Evolutionary conservation across 2,113 vertebrate species (phyloP).

Genomic region (Cinclus cinclus): DNA sequence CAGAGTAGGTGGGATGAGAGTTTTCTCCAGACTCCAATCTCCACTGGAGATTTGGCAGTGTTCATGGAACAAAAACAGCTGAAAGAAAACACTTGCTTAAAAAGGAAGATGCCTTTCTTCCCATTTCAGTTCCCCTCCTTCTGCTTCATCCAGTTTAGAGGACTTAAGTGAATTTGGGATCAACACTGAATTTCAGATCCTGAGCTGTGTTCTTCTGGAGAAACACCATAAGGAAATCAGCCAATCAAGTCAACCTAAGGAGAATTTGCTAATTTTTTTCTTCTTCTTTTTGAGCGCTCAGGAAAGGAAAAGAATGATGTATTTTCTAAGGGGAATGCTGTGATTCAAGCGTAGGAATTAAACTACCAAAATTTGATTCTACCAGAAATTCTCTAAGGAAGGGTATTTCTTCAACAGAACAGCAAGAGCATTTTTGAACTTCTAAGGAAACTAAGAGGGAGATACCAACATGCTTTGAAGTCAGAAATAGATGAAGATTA

Average conservation of each 20-base stretch:
- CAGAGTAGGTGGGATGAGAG: not conserved
- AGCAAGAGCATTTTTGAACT: not conserved
- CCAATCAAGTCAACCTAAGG: not conserved
- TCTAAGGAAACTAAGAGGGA: not conserved
- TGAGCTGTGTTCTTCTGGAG: not conserved
- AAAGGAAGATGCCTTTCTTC: not conserved
- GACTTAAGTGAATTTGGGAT: not conserved
- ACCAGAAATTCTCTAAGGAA: not conserved
- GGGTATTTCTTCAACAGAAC: not conserved
- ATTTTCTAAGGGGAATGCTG: not conserved
- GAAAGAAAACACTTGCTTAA: not conserved
- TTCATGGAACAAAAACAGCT: not conserved
- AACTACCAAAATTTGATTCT: not conserved
- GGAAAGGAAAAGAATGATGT: not conserved
- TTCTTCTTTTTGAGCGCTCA: not conserved
- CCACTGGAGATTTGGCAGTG: not conserved
- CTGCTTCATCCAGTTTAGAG: not conserved
- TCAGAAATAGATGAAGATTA: not conserved
- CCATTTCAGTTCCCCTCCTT: not conserved
- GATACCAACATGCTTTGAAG: not conserved
- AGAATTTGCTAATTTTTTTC: not conserved
- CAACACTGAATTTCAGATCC: not conserved
- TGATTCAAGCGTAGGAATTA: not conserved
- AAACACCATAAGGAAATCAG: not conserved
- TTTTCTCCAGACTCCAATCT: not conserved